Percentiles rank a stretch among this genome's conserved stretches.
phyloP scores from a whole-genome alignment of 2,797 vertebrate genomes.

The Leptodactylus fallax region DNA sequence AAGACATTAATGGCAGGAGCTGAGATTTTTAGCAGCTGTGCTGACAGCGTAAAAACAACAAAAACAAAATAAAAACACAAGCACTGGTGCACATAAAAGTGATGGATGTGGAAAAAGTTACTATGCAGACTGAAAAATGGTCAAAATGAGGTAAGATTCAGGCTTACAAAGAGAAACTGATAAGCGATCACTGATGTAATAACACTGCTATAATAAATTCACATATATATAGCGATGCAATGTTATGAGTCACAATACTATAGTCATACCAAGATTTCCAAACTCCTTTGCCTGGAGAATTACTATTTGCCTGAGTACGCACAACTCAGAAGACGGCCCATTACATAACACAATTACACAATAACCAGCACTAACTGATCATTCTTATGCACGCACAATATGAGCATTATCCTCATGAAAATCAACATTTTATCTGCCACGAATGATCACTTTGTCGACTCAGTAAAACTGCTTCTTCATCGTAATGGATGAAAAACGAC shows the following conservation, averaged over 20 bases:
- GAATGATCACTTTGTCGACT: conserved; percentile 3
- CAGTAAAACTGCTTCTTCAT: neutral
- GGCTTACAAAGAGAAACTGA: neutral
- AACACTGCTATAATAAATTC: neutral
- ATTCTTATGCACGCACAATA: neutral
- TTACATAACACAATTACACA: conserved; percentile 34
- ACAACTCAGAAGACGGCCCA: conserved; percentile 1
- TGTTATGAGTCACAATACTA: neutral
- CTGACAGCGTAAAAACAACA: conserved; percentile 47
- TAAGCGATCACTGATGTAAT: neutral
- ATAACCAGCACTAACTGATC: conserved; percentile 17
- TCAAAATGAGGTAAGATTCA: neutral
- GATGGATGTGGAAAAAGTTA: neutral
- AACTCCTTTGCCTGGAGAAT: neutral
- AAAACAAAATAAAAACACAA: conserved; percentile 29
- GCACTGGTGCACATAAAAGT: neutral
- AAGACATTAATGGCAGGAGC: conserved; percentile 52
- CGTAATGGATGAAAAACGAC: neutral
- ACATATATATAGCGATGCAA: neutral
- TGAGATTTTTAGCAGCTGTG: conserved; percentile 58
- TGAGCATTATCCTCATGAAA: conserved; percentile 11
- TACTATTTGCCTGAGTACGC: neutral
- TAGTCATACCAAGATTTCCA: neutral
- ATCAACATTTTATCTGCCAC: neutral
- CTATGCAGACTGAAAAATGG: neutral